Evolutionary conservation across 37 sponge, comb jelly and placozoan genomes (phyloP).

Genomic region (Aplysina aerophoba): DNA sequence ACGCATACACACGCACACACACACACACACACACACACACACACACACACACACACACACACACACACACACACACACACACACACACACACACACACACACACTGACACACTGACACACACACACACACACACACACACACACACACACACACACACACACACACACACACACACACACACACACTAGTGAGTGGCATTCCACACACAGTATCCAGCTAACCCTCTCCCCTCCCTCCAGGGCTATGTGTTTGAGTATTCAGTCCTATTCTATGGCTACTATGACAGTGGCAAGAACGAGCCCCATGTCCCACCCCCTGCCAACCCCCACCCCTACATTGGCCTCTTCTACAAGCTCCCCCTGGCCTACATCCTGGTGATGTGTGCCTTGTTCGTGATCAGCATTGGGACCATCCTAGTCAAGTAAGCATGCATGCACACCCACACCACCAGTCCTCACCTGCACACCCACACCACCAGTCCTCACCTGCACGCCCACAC

Average conservation of each 20-base stretch:
- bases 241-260: conserved; percentile 81
- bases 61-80: too few species aligned
- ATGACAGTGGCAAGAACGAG: conserved; percentile 75
- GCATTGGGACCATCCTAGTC: conserved; percentile 45
- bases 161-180: background rate
- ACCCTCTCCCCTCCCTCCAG: conserved; percentile 24
- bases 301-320: conserved; percentile 55
- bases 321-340: conserved; percentile 61
- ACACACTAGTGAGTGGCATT: background rate
- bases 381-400: conserved; percentile 49
- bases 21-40: background rate
- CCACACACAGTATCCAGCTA: background rate
- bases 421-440: conserved; percentile 37
- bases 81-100: background rate
- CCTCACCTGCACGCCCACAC: too few species aligned
- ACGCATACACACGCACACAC: background rate
- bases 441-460: background rate
- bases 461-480: too few species aligned
- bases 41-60: background rate
- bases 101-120: background rate
- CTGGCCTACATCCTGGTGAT: conserved; percentile 65
- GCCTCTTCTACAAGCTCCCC: conserved; percentile 72
- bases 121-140: background rate
- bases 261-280: conserved; percentile 83
- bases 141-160: too few species aligned